These are phyloP conservation scores for Oryzias sinensis DNA, from an alignment of 2,797 vertebrate species.

Conservation along the genomic window DNA sequence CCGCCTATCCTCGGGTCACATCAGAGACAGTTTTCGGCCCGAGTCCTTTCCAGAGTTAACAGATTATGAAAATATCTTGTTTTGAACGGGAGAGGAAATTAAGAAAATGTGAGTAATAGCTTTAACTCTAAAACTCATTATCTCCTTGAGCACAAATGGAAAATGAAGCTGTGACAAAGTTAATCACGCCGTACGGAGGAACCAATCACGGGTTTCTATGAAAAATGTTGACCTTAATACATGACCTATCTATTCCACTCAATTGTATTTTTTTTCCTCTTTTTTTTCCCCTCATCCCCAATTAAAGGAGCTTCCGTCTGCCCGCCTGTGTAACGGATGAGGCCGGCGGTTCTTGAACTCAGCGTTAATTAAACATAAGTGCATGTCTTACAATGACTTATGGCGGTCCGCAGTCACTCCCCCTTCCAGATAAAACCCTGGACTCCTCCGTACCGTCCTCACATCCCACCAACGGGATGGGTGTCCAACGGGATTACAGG, in stretches of 20 bases:
- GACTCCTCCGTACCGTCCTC: conserved; percentile 42
- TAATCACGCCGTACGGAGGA: conserved; percentile 48
- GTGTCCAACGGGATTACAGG: conserved; percentile 29
- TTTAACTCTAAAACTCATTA: conserved; percentile 65
- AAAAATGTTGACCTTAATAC: conserved; percentile 65
- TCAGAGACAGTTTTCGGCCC: conserved; percentile 4
- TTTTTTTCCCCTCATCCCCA: conserved; percentile 50
- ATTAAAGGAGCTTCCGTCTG: conserved; percentile 67
- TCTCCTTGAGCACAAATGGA: conserved; percentile 47
- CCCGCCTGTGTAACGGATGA: conserved; percentile 54
- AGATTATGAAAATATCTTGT: conserved; percentile 21
- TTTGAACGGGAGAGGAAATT: conserved; percentile 34
- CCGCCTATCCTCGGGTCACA: conserved; percentile 33
- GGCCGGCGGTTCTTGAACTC: conserved; percentile 64
- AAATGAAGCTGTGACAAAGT: conserved; percentile 65
- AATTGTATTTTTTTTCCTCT: conserved; percentile 36
- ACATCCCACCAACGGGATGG: conserved; percentile 35
- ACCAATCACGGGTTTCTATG: conserved; percentile 49
- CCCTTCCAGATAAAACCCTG: conserved; percentile 45
- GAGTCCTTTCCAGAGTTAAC: conserved; percentile 27
- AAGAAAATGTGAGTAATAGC: conserved; percentile 53
- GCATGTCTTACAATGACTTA: conserved; percentile 54
- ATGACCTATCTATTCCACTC: conserved; percentile 60
- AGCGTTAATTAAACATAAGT: conserved; percentile 74
- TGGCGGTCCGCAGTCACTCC: conserved; percentile 28